Conservation (phyloP, 2,797 vertebrate species). For the Podarcis siculus region DNA sequence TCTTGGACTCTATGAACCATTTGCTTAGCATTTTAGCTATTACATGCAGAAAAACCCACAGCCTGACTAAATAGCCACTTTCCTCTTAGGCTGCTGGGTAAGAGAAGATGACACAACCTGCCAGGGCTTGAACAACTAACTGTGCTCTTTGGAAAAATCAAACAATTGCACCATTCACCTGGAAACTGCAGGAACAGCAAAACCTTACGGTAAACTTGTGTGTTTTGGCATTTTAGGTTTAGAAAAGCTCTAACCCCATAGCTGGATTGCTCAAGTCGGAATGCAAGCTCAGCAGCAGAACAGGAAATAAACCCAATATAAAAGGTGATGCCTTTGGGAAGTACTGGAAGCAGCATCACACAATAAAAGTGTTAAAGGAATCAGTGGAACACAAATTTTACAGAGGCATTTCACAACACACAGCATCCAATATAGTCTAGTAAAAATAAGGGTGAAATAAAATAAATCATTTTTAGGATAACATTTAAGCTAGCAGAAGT, state of each 20-base stretch:
- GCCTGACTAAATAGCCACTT: rapidly evolving
- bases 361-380: not conserved
- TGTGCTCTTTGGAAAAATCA: not conserved
- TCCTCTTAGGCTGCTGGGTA: not conserved
- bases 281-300: not conserved
- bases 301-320: not conserved
- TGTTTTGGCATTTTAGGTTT: constrained; percentile 31
- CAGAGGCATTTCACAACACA: not conserved
- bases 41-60: not conserved
- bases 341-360: constrained; percentile 6
- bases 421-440: not conserved
- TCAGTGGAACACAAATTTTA: not conserved
- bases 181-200: constrained; percentile 47
- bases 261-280: constrained; percentile 37
- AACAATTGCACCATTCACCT: constrained; percentile 52
- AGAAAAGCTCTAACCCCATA: not conserved
- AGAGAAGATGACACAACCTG: not conserved
- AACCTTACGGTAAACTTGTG: constrained; percentile 43
- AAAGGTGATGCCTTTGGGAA: constrained; percentile 44
- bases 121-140: not conserved
- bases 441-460: no score
- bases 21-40: not conserved
- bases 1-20: not conserved
- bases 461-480: no score
- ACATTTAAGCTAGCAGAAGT: not conserved